Conservation (phyloP, 2,113 vertebrate species). For the Nerophis ophidion region DNA sequence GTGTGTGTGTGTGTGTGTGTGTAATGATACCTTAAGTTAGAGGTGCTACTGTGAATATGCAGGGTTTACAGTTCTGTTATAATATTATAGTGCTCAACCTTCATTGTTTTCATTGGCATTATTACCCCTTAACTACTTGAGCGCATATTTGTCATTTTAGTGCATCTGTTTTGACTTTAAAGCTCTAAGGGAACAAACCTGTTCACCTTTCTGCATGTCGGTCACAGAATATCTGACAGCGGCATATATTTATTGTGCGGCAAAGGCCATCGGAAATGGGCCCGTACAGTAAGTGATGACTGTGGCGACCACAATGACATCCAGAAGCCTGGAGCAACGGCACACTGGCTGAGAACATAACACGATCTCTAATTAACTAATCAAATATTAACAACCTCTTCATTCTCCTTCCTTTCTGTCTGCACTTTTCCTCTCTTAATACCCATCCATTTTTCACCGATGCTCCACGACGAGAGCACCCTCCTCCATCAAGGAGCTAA, state of each 20-base stretch:
- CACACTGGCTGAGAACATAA: conserved; percentile 52
- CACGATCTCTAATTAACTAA: conserved; percentile 70
- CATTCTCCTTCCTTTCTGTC: conserved; percentile 57
- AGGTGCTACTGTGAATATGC: no score
- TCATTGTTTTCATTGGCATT: no score
- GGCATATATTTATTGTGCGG: conserved; percentile 47
- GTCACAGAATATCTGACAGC: conserved; percentile 1
- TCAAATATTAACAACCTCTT: conserved; percentile 72
- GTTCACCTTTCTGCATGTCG: background rate
- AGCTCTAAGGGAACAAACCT: background rate
- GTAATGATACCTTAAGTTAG: no score
- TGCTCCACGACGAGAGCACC: conserved; percentile 24
- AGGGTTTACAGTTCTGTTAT: no score
- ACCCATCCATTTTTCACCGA: conserved; percentile 52
- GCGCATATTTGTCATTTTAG: background rate
- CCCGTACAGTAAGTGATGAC: conserved; percentile 66
- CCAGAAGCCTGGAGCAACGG: conserved; percentile 63
- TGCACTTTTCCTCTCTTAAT: conserved; percentile 52
- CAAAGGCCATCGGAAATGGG: conserved; percentile 45
- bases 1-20: no score
- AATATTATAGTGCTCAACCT: no score
- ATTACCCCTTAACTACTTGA: background rate
- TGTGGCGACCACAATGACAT: conserved; percentile 61
- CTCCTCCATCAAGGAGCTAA: conserved; percentile 13
- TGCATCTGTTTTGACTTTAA: background rate